Evolutionary conservation across 2,888 invertebrate species (phyloP).

Genomic region (Tholera decimalis): DNA sequence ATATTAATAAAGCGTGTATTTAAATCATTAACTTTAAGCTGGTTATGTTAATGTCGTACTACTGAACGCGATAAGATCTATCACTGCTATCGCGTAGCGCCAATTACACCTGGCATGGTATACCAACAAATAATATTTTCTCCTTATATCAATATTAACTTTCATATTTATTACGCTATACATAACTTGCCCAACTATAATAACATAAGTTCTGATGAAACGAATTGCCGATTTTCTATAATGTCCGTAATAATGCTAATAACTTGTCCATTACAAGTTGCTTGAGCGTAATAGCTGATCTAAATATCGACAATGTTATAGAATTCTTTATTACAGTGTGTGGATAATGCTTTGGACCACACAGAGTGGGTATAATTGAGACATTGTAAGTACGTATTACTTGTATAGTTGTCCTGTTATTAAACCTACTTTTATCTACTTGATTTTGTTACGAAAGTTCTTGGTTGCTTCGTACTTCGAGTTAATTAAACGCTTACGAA

Average conservation of each 20-base stretch:
- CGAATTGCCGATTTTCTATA: slow-evolving; percentile 82
- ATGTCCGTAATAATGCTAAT: slow-evolving; percentile 84
- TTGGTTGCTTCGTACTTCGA: slow-evolving; percentile 65
- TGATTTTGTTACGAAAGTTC: slow-evolving; percentile 71
- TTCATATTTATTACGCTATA: slow-evolving; percentile 53
- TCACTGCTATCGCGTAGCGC: slow-evolving; percentile 62
- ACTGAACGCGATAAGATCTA: slow-evolving; percentile 68
- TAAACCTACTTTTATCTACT: slow-evolving; percentile 71
- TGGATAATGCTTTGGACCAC: slow-evolving; percentile 87
- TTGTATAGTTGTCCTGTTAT: slow-evolving; percentile 78
- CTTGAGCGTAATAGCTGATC: slow-evolving; percentile 86
- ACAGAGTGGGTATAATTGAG: slow-evolving; percentile 86
- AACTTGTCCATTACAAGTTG: slow-evolving; percentile 86
- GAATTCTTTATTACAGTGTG: slow-evolving; percentile 80
- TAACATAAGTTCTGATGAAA: slow-evolving; percentile 74
- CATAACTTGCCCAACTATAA: slow-evolving; percentile 60
- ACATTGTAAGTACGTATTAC: slow-evolving; percentile 83
- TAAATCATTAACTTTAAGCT: slow-evolving; percentile 50
- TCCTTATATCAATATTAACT: slow-evolving; percentile 65
- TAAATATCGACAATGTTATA: slow-evolving; percentile 85
- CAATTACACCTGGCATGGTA: slow-evolving; percentile 61
- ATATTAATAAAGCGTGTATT: slow-evolving; percentile 56
- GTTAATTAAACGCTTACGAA: slow-evolving; percentile 74
- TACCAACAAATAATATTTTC: slow-evolving; percentile 63
- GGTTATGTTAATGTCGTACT: slow-evolving; percentile 65